phyloP scores from a whole-genome alignment of 2,113 vertebrate genomes.

The Mesoclemmys tuberculata region DNA sequence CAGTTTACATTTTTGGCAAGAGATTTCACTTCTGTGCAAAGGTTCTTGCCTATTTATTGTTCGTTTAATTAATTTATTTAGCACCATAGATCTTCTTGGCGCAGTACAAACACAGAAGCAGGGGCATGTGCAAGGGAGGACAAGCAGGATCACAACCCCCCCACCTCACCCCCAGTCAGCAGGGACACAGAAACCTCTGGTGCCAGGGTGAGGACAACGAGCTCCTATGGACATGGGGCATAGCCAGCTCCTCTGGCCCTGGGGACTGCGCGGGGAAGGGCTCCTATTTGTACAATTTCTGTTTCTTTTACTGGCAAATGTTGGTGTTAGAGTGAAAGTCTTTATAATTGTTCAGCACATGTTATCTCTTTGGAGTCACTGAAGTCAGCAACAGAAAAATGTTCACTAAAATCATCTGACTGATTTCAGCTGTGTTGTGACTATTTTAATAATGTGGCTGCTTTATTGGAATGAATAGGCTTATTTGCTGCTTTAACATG shows the following conservation, averaged over 20 bases:
- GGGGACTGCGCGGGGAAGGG: background rate
- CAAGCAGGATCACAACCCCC: no score
- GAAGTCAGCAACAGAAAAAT: background rate
- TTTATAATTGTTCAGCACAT: background rate
- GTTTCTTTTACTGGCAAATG: rapidly evolving
- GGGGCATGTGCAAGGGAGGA: no score
- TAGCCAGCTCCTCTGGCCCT: no score
- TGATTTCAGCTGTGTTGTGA: background rate
- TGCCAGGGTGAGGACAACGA: no score
- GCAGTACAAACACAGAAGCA: background rate
- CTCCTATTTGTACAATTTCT: background rate
- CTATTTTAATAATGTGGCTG: background rate
- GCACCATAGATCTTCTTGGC: background rate
- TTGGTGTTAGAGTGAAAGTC: background rate
- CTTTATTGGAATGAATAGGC: background rate
- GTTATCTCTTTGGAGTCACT: background rate
- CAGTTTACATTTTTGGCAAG: background rate
- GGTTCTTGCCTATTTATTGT: background rate
- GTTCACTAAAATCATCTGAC: background rate
- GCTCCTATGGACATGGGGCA: no score
- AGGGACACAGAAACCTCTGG: no score
- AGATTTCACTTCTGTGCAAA: background rate
- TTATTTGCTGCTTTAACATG: background rate
- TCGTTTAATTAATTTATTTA: background rate
- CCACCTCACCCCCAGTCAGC: no score